A percentile compares a stretch with the other conserved stretches of the same genome.
Evolutionary conservation across 2,113 vertebrate species (phyloP).

Genomic region (Labrus mixtus): DNA sequence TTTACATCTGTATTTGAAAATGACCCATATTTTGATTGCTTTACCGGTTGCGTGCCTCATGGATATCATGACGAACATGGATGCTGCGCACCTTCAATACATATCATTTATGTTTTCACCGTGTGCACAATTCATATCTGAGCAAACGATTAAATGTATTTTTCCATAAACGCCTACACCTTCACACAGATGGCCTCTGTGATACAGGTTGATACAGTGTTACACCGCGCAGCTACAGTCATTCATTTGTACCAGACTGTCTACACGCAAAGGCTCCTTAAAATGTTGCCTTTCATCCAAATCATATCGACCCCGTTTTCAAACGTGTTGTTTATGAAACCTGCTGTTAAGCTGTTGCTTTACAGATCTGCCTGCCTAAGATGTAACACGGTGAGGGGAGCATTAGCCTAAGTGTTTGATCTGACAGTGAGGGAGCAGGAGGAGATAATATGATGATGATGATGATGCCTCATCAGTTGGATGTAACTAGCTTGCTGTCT

Average conservation of each 20-base stretch:
- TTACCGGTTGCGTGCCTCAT: not conserved
- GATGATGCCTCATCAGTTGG: conserved; percentile 18
- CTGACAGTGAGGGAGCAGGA: not conserved
- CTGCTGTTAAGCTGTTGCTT: conserved; percentile 35
- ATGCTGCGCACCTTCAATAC: conserved; percentile 31
- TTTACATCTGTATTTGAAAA: conserved; percentile 1
- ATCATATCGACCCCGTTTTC: conserved; percentile 19
- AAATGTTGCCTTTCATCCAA: conserved; percentile 3
- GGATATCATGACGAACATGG: conserved; percentile 5
- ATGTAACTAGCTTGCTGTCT: conserved; percentile 1
- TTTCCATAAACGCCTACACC: not conserved
- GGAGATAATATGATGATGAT: not conserved
- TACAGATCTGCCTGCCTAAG: conserved; percentile 14
- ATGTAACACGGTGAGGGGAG: conserved; percentile 14
- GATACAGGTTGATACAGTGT: conserved; percentile 22
- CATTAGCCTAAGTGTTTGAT: conserved; percentile 14
- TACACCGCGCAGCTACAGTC: conserved; percentile 11
- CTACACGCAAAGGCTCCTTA: not conserved
- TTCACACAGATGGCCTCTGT: conserved; percentile 2
- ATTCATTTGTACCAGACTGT: not conserved
- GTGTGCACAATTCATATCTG: conserved; percentile 1
- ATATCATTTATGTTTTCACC: not conserved
- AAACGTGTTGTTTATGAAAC: not conserved
- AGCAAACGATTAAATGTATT: not conserved
- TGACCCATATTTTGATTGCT: conserved; percentile 14